Base-by-base conservation (phyloP, 1,140 invertebrate species). In the Drosophila mojavensis region DNA sequence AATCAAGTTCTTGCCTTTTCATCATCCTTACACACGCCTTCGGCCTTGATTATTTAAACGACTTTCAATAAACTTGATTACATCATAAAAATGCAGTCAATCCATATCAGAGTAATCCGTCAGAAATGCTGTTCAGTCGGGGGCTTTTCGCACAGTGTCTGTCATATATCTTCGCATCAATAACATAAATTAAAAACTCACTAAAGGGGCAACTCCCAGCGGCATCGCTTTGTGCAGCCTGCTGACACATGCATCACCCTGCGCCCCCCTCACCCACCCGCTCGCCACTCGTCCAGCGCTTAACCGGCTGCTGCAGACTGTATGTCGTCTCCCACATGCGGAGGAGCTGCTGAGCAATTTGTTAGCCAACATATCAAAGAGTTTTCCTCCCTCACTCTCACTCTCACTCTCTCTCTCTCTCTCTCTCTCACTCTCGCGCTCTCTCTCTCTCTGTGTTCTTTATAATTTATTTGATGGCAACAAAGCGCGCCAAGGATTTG, bases 401-500 rank as follows among this genome's bases (percentile, higher is more conserved):
- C 26, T 11, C 50, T 53, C 15, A 2, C 5, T 30, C 9, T 59
- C 24, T 47, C 10, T 17, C 10, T 2, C 2, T 45, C 41, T 9
- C 7, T 24, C 48, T 9, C 1, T 45, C 26, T 4, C 1, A 5
- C 10, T 30, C 13, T n/a, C n/a, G n/a, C n/a, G n/a, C n/a, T n/a
- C n/a, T 59, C 24, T 47, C 9, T 28, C 26, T 7, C 0, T 15
- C 55, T 6, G 3, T 36, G 56, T 68, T 63, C 58, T 63, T 47
- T 83, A 80, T 88, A 88, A 88, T 79, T 89, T 88, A 88, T 86
- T 86, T 83, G 88, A 86, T 79, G 79, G 68, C 69, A 65, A 71
- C 47, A 39, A 36, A 59, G 58, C 50, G 48, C 55, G 20, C 65
- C 26, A n/a, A 17, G 17, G 48, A 26, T 17, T 33, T 33, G 36